A percentile compares a stretch with the other conserved stretches of the same genome.
Evolutionary conservation across 2,113 vertebrate species (phyloP).

Genomic region (Pontoporia blainvillei): DNA sequence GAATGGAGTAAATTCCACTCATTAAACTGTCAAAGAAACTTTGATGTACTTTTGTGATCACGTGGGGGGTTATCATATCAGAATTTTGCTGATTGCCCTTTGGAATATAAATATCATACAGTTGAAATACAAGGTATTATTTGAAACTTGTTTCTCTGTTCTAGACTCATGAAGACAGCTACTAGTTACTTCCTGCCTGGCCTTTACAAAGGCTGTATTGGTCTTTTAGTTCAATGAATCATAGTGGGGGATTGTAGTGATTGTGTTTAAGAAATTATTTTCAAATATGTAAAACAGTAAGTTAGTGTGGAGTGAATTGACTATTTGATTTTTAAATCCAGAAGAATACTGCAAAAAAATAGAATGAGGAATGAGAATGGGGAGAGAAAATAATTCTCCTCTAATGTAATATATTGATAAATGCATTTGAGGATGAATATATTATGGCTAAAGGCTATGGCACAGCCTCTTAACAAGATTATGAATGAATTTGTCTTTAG

Average conservation of each 20-base stretch:
- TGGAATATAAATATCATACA: conserved; percentile 43
- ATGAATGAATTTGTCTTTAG: conserved; percentile 11
- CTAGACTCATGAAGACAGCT: conserved; percentile 72
- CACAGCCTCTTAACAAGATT: neutral
- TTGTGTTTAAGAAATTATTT: conserved; percentile 39
- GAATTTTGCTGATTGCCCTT: conserved; percentile 37
- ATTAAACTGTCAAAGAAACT: conserved; percentile 48
- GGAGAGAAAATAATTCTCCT: neutral
- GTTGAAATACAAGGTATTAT: conserved; percentile 56
- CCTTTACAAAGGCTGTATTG: conserved; percentile 64
- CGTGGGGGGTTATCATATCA: neutral
- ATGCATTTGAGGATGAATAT: neutral
- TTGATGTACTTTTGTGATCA: conserved; percentile 42
- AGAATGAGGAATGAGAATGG: neutral
- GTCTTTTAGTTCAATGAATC: conserved; percentile 41
- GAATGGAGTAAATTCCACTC: conserved; percentile 1
- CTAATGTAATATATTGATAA: neutral
- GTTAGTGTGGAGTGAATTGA: neutral
- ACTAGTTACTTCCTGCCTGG: conserved; percentile 77
- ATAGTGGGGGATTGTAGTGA: neutral
- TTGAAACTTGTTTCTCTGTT: conserved; percentile 50
- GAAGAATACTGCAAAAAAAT: neutral
- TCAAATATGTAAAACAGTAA: conserved; percentile 42
- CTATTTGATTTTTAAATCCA: conserved; percentile 36
- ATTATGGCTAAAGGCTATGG: neutral